Evolutionary conservation across 2,113 vertebrate genomes (phyloP).

Genomic region (Osmerus mordax): DNA sequence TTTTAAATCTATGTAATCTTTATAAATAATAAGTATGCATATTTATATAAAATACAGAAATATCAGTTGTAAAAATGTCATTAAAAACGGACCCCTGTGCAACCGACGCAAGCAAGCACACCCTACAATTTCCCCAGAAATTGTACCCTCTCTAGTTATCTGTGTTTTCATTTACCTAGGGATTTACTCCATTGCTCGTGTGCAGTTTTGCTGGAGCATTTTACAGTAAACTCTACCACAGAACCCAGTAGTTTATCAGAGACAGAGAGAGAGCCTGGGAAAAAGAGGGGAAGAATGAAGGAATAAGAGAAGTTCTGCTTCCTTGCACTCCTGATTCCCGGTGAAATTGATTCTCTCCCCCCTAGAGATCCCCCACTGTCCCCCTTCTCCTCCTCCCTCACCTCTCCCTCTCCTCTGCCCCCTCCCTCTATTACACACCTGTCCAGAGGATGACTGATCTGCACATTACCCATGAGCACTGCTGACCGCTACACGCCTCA

Average conservation of each 20-base stretch:
- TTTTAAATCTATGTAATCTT: no score
- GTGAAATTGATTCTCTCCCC: slow-evolving; percentile 64
- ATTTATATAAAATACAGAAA: no score
- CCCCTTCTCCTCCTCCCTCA: slow-evolving; percentile 25
- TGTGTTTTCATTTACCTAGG: slow-evolving; percentile 58
- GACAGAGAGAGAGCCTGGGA: neutral
- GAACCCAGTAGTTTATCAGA: slow-evolving; percentile 25
- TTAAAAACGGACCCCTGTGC: no score
- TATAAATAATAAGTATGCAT: no score
- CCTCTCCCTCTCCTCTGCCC: slow-evolving; percentile 25
- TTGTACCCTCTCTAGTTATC: no score
- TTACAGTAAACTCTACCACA: slow-evolving; percentile 28
- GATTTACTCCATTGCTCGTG: slow-evolving; percentile 51
- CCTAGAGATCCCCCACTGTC: slow-evolving; percentile 56
- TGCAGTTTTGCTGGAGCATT: slow-evolving; percentile 33
- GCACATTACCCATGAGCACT: slow-evolving; percentile 61
- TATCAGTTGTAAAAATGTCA: no score
- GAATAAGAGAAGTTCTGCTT: slow-evolving; percentile 38
- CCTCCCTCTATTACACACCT: slow-evolving; percentile 57
- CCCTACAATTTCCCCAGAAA: no score
- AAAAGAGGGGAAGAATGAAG: neutral
- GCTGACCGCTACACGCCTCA: slow-evolving; percentile 54
- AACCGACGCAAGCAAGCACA: no score
- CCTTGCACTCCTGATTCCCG: slow-evolving; percentile 51
- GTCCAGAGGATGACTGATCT: slow-evolving; percentile 64